Conservation (phyloP, 2,888 invertebrate species). For the Miltochrista miniata region DNA sequence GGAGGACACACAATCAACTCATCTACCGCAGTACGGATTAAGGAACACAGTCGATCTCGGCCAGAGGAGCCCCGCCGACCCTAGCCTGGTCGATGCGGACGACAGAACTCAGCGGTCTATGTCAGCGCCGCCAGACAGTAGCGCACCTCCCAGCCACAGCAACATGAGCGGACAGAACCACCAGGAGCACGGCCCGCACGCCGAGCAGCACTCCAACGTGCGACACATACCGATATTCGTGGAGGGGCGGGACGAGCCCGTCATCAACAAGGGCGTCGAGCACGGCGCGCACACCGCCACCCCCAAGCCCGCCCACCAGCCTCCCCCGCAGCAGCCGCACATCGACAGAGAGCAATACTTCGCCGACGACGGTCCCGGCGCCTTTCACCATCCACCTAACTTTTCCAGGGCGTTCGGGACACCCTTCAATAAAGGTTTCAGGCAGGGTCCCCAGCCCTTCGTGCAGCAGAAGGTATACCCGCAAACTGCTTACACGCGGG, state of each 20-base stretch:
- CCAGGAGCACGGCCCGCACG: slow-evolving; percentile 47
- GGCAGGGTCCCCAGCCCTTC: slow-evolving; percentile 77
- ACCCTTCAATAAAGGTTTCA: slow-evolving; percentile 63
- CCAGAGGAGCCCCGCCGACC: slow-evolving; percentile 84
- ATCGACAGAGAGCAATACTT: slow-evolving; percentile 75
- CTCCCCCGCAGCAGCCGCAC: slow-evolving; percentile 61
- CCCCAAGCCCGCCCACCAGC: slow-evolving; percentile 59
- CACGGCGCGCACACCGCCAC: slow-evolving; percentile 62
- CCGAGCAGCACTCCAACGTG: slow-evolving; percentile 81
- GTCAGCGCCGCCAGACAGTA: slow-evolving; percentile 89
- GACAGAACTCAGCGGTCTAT: slow-evolving; percentile 88
- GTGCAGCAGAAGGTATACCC: slow-evolving; percentile 78
- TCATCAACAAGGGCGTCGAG: slow-evolving; percentile 85
- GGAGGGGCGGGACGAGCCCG: slow-evolving; percentile 92
- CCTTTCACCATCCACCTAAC: slow-evolving; percentile 72
- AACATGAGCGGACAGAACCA: slow-evolving; percentile 68
- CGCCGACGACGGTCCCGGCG: slow-evolving; percentile 61
- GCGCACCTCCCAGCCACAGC: slow-evolving; percentile 48
- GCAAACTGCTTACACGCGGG: slow-evolving; percentile 63
- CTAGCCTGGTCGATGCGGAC: slow-evolving; percentile 77
- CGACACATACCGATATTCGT: slow-evolving; percentile 95
- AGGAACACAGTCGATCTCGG: slow-evolving; percentile 92
- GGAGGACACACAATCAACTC: slow-evolving; percentile 47
- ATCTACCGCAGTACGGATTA: slow-evolving; percentile 86
- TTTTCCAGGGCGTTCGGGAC: slow-evolving; percentile 74